Evolutionary conservation across 2,888 invertebrate species (phyloP), one percentile per base, ranked within the genome.

Genomic region (Pseudoips prasinana): DNA sequence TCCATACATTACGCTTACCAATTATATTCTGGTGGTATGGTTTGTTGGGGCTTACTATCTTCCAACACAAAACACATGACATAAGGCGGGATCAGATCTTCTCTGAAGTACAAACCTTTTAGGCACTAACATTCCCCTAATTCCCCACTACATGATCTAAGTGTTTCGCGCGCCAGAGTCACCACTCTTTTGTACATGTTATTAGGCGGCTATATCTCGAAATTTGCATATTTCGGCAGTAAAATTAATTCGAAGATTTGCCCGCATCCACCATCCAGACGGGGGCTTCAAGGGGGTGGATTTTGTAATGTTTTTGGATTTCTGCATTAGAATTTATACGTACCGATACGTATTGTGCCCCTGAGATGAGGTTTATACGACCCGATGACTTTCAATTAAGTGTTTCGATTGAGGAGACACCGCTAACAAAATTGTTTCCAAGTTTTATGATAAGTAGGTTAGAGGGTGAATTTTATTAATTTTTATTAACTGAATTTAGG

Each of bases 201-300:
- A 89, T 89, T 89, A 88, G 86, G 74, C 82, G 67, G 84, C 75
- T 86, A 81, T 87, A 87, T 86, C 85, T 83, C 70, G 60, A 51
- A 65, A 88, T 89, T 89, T 89, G 89, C 89, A 89, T 89, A 89
- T 89, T 89, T 86, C 76, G 76, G 81, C 84, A 87, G 85, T 89
- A 87, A 89, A 89, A 89, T 89, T 89, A 89, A 89, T 89, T 89
- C 89, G 86, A 88, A 89, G 89, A 89, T 89, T 89, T 88, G 82
- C 87, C 86, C 84, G 83, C 84, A 82, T 80, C 80, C 80, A 70
- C 68, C 72, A 66, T 65, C 67, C 65, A 69, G 76, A 71, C 73
- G 65, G 66, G 65, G 66, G 60, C 68, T 69, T 65, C 51, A 64
- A 64, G 70, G 68, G 46, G 66, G 67, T 68, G 60, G 57, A 42